A percentile compares a stretch with the other conserved stretches of the same genome.
phyloP scores from a whole-genome alignment of 2,113 vertebrate genomes.

The Cynocephalus volans region DNA sequence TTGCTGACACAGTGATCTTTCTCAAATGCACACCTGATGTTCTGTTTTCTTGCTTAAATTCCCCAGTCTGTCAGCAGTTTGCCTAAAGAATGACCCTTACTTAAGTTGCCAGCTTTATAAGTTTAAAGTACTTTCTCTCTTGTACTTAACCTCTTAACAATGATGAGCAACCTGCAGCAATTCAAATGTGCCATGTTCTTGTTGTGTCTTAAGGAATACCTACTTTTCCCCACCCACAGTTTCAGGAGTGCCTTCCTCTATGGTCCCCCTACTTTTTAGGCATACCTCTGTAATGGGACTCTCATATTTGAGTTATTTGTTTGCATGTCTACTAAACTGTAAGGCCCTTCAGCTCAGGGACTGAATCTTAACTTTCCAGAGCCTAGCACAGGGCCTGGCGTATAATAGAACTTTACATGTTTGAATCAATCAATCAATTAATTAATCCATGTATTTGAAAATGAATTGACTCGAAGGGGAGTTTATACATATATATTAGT shows the following conservation, averaged over 20 bases:
- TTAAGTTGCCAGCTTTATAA: not conserved
- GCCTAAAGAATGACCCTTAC: not conserved
- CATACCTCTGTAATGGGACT: not conserved
- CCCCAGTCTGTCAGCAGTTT: not conserved
- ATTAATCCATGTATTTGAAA: slow-evolving; percentile 36
- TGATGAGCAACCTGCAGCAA: not conserved
- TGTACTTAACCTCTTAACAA: not conserved
- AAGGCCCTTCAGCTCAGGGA: not conserved
- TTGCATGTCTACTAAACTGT: slow-evolving; percentile 15
- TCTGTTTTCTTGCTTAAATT: not conserved
- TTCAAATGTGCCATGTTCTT: not conserved
- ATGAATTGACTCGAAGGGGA: slow-evolving; percentile 18
- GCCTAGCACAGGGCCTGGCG: not conserved
- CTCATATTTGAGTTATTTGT: not conserved
- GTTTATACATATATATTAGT: slow-evolving; percentile 14
- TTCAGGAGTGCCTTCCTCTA: not conserved
- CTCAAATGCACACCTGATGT: not conserved
- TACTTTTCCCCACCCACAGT: not conserved
- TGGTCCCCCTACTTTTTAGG: not conserved
- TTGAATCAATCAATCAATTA: not conserved
- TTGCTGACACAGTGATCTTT: not conserved
- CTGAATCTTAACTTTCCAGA: slow-evolving; percentile 58
- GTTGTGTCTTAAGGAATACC: not conserved
- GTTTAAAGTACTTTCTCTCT: not conserved
- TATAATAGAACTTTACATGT: slow-evolving; percentile 32